These are phyloP conservation scores for Porites australiensis DNA, from an alignment of 64 coral and sea anemone species.

Conservation along the genomic window DNA sequence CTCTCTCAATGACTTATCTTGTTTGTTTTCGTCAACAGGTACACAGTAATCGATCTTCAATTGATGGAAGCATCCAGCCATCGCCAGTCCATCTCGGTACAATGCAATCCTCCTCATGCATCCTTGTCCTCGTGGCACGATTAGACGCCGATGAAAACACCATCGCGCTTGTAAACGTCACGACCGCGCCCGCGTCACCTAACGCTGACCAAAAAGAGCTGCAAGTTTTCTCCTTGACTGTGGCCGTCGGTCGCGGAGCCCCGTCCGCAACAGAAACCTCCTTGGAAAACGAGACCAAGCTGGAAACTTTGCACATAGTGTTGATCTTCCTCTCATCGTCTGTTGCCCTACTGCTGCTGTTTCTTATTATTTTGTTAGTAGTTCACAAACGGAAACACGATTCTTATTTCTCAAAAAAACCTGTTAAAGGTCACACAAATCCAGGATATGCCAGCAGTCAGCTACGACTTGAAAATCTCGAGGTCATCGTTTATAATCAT, in stretches of 20 bases:
- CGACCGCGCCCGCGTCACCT: conserved; percentile 14
- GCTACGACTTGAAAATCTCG: no score
- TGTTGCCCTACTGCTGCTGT: no score
- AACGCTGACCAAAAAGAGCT: not conserved
- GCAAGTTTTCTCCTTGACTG: conserved; percentile 12
- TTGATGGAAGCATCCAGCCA: not conserved
- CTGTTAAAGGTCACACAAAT: no score
- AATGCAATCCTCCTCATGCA: not conserved
- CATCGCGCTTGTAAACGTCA: conserved; percentile 25
- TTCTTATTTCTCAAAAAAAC: no score
- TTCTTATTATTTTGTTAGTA: no score
- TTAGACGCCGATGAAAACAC: not conserved
- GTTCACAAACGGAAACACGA: no score
- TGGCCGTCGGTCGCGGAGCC: not conserved
- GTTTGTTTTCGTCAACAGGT: no score
- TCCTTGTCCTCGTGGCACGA: not conserved
- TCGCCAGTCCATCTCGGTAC: not conserved
- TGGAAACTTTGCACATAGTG: not conserved
- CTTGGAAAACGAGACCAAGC: not conserved
- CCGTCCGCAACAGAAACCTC: no score
- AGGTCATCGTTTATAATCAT: no score
- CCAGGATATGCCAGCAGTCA: no score
- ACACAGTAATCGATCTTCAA: not conserved
- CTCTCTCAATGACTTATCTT: no score
- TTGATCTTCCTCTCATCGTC: not conserved